Base-by-base conservation (phyloP, 2,113 vertebrate genomes). In the Acinonyx jubatus region DNA sequence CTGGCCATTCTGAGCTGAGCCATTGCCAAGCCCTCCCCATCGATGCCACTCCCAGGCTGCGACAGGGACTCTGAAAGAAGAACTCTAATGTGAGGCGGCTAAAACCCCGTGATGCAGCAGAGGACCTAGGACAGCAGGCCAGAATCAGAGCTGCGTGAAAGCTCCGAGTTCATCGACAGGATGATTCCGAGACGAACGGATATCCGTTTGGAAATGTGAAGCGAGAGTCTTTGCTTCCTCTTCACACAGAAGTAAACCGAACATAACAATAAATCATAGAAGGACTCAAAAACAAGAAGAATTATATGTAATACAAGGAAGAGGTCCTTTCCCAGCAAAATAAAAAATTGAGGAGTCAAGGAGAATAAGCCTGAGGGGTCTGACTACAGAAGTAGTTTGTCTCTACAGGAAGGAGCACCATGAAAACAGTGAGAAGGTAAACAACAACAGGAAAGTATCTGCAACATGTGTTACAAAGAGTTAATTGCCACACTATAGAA, bases 81-180 rank as follows among this genome's bases (percentile, higher is more conserved):
- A 45, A n/a, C 36, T 23, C 4, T 16, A 3, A 13, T 48, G 66
- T 57, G 90, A 1, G 5, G 50, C 11, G 31, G 29, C 52, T 61
- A 3, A 18, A 25, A 21, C 48, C 38, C 16, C 1, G 0, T 0
- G 1, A 48, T 4, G 78, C 3, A 5, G 52, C 13, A 50, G 4
- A 19, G 23, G 55, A 50, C n/a, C 5, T 4, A 27, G 45, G 76
- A 16, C 23, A 8, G 41, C 0, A 18, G 52, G 1, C 33, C 87
- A 0, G 29, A 16, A 27, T 0, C 45, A 33, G 13, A 1, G 25
- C 38, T 10, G 29, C 36, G 6, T 25, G 7, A 21, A 27, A 16
- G 69, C 12, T 73, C 36, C 5, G 57, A 14, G 18, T 45, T 45
- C 9, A 5, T 13, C 13, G 3, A 0, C 4, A 4, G 31, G 29